These are phyloP conservation scores for Lithobates sylvaticus DNA, from an alignment of 2,797 vertebrate species.

Conservation along the genomic window DNA sequence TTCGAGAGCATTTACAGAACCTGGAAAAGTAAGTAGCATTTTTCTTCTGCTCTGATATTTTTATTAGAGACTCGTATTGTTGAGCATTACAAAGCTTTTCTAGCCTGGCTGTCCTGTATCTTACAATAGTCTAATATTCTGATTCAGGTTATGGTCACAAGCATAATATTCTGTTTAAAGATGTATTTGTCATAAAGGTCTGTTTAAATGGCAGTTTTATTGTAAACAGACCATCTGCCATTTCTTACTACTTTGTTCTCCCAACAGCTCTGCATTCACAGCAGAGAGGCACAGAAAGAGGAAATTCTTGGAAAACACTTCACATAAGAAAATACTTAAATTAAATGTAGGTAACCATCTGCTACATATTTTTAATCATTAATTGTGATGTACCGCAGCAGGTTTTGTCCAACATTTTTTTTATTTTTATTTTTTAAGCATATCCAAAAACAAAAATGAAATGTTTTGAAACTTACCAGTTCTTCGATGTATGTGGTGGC, in stretches of 20 bases:
- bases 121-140: background rate
- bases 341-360: slow-evolving; percentile 84
- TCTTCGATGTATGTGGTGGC: too few relatives aligned
- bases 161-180: background rate
- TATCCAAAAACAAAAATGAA: too few relatives aligned
- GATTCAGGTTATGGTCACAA: background rate
- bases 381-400: too few relatives aligned
- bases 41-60: background rate
- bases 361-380: background rate
- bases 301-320: slow-evolving; percentile 88
- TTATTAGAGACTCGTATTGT: background rate
- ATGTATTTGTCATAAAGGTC: background rate
- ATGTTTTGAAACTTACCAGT: too few relatives aligned
- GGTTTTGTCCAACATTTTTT: too few relatives aligned
- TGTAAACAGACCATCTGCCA: background rate
- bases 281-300: slow-evolving; percentile 93
- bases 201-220: background rate
- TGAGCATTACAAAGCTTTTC: background rate
- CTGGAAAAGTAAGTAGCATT: slow-evolving; percentile 91
- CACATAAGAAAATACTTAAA: slow-evolving; percentile 88
- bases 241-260: slow-evolving; percentile 20
- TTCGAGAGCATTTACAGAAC: slow-evolving; percentile 95
- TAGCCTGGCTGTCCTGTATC: background rate
- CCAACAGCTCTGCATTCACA: slow-evolving; percentile 83
- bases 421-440: too few relatives aligned